These are phyloP conservation scores for Whitmania pigra DNA, from an alignment of 1,140 invertebrate species.

Conservation along the genomic window DNA sequence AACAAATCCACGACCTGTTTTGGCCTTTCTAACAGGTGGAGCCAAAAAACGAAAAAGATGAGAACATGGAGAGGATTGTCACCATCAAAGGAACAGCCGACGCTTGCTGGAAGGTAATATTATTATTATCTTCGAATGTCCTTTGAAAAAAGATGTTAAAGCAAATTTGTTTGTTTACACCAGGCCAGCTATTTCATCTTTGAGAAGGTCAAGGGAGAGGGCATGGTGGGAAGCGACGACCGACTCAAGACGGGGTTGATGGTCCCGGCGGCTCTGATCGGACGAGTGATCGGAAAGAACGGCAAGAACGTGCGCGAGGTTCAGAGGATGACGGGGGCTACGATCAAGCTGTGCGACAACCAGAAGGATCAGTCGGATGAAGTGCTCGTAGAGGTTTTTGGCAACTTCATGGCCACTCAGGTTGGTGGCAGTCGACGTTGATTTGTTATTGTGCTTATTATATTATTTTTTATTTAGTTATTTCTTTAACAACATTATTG, in stretches of 20 bases:
- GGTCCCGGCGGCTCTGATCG: constrained; percentile 70
- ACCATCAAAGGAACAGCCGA: constrained; percentile 79
- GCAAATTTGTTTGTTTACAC: background rate
- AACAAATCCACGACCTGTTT: background rate
- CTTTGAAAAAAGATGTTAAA: too few relatives aligned
- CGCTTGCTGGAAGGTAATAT: constrained; percentile 85
- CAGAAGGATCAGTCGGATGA: constrained; percentile 30
- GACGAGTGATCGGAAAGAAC: constrained; percentile 91
- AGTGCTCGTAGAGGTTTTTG: constrained; percentile 40
- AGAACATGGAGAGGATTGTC: constrained; percentile 74
- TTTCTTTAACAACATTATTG: too few relatives aligned
- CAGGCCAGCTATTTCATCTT: constrained; percentile 25
- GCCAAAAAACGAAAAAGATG: constrained; percentile 56
- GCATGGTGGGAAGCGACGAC: constrained; percentile 70
- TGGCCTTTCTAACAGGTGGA: constrained; percentile 50
- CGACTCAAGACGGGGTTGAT: constrained; percentile 81
- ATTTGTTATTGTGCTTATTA: too few relatives aligned
- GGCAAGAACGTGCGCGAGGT: constrained; percentile 86
- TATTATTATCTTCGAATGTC: background rate
- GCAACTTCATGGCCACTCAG: constrained; percentile 41
- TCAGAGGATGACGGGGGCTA: constrained; percentile 81
- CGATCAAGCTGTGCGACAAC: constrained; percentile 85
- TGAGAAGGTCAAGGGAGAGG: constrained; percentile 25
- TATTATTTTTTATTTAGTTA: too few relatives aligned
- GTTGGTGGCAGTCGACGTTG: constrained; percentile 14